These are phyloP conservation scores for Dermatemys mawii DNA, from an alignment of 2,113 vertebrate species.

Conservation along the genomic window DNA sequence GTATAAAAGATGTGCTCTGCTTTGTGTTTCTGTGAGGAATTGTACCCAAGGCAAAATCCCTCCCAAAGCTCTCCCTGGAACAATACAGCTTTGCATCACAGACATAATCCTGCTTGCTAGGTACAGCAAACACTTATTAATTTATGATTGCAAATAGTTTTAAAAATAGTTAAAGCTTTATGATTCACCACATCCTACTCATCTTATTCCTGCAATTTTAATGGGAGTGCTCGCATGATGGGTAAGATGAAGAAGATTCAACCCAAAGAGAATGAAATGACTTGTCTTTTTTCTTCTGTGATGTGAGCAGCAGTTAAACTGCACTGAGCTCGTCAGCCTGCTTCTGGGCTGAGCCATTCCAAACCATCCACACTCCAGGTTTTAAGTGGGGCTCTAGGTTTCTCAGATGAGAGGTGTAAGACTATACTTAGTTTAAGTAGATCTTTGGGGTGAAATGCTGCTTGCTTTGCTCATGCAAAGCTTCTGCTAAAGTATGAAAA, in stretches of 20 bases:
- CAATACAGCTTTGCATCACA: background rate
- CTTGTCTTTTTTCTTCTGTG: background rate
- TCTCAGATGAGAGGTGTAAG: conserved; percentile 6
- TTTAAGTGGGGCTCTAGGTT: conserved; percentile 9
- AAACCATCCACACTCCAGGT: background rate
- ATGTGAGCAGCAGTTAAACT: background rate
- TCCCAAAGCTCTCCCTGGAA: background rate
- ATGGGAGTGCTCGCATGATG: background rate
- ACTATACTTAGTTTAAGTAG: conserved; percentile 22
- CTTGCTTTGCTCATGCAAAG: conserved; percentile 17
- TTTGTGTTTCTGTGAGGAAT: background rate
- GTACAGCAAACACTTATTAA: background rate
- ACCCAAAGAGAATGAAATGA: background rate
- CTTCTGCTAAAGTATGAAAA: background rate
- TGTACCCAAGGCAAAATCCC: background rate
- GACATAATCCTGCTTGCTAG: background rate
- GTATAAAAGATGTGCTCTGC: background rate
- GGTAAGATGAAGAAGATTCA: background rate
- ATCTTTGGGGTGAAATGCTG: conserved; percentile 8
- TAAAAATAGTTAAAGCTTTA: background rate
- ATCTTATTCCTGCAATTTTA: background rate
- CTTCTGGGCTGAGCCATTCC: background rate
- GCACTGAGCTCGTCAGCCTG: background rate
- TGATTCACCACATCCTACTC: background rate
- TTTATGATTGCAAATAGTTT: background rate